Conservation (phyloP, 2,888 invertebrate genomes). For the Brachynemurus nebulosus region DNA sequence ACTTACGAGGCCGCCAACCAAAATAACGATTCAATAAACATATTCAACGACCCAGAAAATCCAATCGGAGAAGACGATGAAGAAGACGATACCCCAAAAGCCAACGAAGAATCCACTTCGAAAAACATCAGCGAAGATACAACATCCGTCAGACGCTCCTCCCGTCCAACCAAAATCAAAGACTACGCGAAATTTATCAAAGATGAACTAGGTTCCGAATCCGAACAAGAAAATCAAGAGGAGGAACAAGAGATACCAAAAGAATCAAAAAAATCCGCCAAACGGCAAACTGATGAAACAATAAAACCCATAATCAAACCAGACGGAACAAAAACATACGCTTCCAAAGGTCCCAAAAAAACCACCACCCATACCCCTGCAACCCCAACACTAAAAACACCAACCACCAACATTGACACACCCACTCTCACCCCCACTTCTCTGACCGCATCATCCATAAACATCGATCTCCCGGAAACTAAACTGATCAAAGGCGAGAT, state of each 20-base stretch:
- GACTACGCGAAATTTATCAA: constrained; percentile 44
- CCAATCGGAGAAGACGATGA: constrained; percentile 24
- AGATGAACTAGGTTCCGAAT: constrained; percentile 26
- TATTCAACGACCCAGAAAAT: constrained; percentile 19
- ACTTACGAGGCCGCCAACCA: constrained; percentile 18
- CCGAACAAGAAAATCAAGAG: constrained; percentile 21
- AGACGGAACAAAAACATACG: constrained; percentile 30
- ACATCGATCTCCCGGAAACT: constrained; percentile 6
- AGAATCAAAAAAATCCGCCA: constrained; percentile 2
- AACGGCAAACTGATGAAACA: constrained; percentile 16
- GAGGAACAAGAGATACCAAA: constrained; percentile 24
- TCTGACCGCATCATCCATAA: constrained; percentile 17
- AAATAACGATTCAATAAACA: constrained; percentile 11
- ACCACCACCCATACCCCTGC: too few species aligned
- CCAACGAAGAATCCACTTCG: constrained; percentile 8
- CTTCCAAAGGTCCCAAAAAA: constrained; percentile 18
- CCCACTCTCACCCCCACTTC: constrained; percentile 14
- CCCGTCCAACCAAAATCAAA: constrained; percentile 37
- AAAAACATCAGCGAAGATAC: constrained; percentile 10
- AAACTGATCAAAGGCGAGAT: constrained; percentile 10
- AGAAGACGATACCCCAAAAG: constrained; percentile 15
- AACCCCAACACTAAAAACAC: constrained; percentile 10
- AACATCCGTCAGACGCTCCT: constrained; percentile 29
- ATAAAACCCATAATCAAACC: constrained; percentile 31
- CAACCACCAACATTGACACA: constrained; percentile 8